phyloP scores from a whole-genome alignment of 2,797 vertebrate genomes.

The Acanthurus leucopareius region DNA sequence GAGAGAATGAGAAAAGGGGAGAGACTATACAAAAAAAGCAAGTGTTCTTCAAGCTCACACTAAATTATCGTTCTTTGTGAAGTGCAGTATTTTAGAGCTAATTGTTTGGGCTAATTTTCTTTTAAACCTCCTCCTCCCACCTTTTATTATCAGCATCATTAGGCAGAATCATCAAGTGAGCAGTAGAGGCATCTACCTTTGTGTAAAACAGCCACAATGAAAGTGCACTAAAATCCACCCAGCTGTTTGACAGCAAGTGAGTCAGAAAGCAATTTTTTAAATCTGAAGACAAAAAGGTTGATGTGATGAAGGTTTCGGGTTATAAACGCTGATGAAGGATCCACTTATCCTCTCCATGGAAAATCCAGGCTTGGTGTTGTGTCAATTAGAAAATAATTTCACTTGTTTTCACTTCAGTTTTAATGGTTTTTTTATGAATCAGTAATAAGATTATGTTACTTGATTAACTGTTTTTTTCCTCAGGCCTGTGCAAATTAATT shows the following conservation, averaged over 20 bases:
- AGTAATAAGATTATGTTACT: neutral
- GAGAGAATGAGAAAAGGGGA: neutral
- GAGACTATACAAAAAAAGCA: neutral
- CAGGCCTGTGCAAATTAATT: neutral
- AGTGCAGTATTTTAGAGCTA: constrained; percentile 46
- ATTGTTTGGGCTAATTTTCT: constrained; percentile 62
- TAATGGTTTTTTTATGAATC: neutral
- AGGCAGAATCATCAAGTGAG: constrained; percentile 57
- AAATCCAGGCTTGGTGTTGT: constrained; percentile 1
- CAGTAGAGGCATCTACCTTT: constrained; percentile 42
- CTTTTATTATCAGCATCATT: constrained; percentile 65
- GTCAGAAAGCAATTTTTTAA: constrained; percentile 37
- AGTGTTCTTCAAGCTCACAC: neutral
- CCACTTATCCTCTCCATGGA: neutral
- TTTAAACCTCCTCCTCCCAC: constrained; percentile 50
- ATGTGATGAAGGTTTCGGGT: neutral
- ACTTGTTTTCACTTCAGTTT: constrained; percentile 12
- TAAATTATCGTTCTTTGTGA: constrained; percentile 35
- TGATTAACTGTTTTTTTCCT: neutral
- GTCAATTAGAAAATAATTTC: neutral
- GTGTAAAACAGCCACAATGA: constrained; percentile 30
- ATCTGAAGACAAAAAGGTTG: constrained; percentile 34
- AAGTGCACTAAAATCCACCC: constrained; percentile 26
- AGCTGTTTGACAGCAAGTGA: constrained; percentile 13
- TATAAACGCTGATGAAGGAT: constrained; percentile 12